Conservation (phyloP, 64 coral and sea anemone species). For the Stichodactyla helianthus region DNA sequence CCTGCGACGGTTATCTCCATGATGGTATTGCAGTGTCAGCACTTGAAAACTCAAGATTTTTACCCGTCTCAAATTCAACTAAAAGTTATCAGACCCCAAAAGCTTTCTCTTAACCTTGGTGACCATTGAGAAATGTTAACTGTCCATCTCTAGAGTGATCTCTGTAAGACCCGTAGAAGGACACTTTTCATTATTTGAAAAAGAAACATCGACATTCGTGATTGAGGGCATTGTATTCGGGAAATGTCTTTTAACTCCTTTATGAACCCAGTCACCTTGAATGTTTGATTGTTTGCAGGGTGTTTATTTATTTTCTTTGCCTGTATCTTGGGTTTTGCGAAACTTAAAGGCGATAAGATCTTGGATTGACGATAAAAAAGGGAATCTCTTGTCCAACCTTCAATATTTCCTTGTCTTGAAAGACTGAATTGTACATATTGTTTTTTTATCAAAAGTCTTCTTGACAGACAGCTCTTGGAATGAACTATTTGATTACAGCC, state of each 20-base stretch:
- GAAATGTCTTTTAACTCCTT: constrained; percentile 30
- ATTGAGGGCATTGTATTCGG: constrained; percentile 11
- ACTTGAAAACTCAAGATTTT: constrained; percentile 1
- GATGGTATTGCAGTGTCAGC: neutral
- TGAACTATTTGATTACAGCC: constrained; percentile 37
- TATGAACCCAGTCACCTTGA: constrained; percentile 14
- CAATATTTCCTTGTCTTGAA: constrained; percentile 9
- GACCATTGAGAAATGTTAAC: constrained; percentile 7
- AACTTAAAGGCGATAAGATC: constrained; percentile 10
- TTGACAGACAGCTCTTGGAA: constrained; percentile 26
- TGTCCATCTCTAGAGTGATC: neutral
- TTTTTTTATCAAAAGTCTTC: constrained; percentile 19
- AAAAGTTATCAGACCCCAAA: neutral
- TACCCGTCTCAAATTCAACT: neutral
- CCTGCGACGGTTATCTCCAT: neutral
- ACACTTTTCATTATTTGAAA: constrained; percentile 16
- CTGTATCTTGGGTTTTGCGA: constrained; percentile 3
- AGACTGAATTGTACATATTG: constrained; percentile 8
- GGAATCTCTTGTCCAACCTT: constrained; percentile 20
- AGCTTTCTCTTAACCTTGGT: constrained; percentile 12
- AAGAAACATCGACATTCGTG: constrained; percentile 9
- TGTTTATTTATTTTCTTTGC: constrained; percentile 12
- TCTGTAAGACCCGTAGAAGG: constrained; percentile 14
- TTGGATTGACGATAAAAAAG: neutral
- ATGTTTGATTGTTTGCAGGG: constrained; percentile 12